Evolutionary conservation across 1,140 invertebrate species (phyloP).

Genomic region (Achroia grisella): DNA sequence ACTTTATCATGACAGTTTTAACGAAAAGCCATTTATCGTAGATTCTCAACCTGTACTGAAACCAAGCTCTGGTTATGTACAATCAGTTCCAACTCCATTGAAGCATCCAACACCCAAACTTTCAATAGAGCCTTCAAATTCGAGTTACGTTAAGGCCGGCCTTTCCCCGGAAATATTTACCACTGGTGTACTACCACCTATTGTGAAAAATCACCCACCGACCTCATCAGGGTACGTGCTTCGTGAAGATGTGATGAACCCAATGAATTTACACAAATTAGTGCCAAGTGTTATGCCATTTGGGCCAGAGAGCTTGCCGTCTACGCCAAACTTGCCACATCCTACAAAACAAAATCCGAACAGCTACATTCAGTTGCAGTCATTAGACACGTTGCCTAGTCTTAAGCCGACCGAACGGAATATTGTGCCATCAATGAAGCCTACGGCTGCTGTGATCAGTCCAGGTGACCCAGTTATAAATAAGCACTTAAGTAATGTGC

Average conservation of each 20-base stretch:
- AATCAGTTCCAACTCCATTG: conserved; percentile 34
- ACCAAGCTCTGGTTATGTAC: conserved; percentile 39
- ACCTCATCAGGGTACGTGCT: conserved; percentile 50
- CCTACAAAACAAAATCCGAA: conserved; percentile 44
- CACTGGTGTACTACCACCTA: conserved; percentile 27
- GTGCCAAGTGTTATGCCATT: conserved; percentile 35
- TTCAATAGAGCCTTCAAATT: conserved; percentile 35
- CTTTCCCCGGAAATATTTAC: conserved; percentile 47
- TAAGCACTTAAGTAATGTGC: conserved; percentile 57
- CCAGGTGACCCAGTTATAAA: conserved; percentile 54
- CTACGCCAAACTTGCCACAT: conserved; percentile 55
- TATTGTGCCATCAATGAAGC: conserved; percentile 40
- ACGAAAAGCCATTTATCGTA: conserved; percentile 34
- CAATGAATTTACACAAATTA: conserved; percentile 40
- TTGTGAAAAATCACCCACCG: conserved; percentile 22
- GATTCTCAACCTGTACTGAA: conserved; percentile 38
- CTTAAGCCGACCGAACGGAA: conserved; percentile 43
- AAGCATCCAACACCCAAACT: conserved; percentile 22
- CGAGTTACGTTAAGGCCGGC: conserved; percentile 60
- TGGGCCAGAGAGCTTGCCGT: conserved; percentile 60
- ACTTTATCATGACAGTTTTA: conserved; percentile 25
- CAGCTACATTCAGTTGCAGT: conserved; percentile 62
- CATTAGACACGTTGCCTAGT: conserved; percentile 53
- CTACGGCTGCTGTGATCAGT: conserved; percentile 48
- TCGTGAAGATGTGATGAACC: conserved; percentile 41